phyloP scores from a whole-genome alignment of 2,113 vertebrate genomes.

The Turdus rufiventris region DNA sequence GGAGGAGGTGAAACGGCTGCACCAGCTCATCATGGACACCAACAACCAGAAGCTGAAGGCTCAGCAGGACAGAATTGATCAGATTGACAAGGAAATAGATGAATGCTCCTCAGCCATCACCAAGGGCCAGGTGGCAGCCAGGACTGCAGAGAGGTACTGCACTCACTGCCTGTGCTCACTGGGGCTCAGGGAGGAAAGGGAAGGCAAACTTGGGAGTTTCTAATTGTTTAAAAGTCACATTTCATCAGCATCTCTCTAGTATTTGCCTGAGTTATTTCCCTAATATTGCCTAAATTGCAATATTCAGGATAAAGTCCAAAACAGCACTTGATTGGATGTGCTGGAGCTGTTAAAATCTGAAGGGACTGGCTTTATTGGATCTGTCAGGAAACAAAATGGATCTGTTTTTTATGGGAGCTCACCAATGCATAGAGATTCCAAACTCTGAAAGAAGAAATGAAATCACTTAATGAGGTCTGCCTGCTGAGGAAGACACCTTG shows the following conservation, averaged over 20 bases:
- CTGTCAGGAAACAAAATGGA: background rate
- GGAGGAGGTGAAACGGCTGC: constrained; percentile 86
- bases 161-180: background rate
- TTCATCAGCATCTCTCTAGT: background rate
- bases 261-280: background rate
- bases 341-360: background rate
- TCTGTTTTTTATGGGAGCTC: background rate
- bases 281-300: background rate
- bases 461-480: background rate
- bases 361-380: background rate
- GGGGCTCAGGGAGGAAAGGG: background rate
- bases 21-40: constrained; percentile 88
- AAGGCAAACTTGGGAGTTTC: accelerated
- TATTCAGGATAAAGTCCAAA: background rate
- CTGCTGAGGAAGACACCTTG: background rate
- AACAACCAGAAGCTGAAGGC: constrained; percentile 88
- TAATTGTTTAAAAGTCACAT: background rate
- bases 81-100: constrained; percentile 86
- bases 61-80: constrained; percentile 89
- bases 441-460: background rate
- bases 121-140: constrained; percentile 92
- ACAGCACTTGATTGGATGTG: background rate
- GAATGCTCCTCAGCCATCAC: constrained; percentile 84
- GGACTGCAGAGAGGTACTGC: constrained; percentile 83
- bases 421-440: background rate